A percentile compares a stretch with the other conserved stretches of the same genome.
These are phyloP conservation scores for Spea hammondii DNA, from an alignment of 2,797 vertebrate genomes.

Conservation along the genomic window DNA sequence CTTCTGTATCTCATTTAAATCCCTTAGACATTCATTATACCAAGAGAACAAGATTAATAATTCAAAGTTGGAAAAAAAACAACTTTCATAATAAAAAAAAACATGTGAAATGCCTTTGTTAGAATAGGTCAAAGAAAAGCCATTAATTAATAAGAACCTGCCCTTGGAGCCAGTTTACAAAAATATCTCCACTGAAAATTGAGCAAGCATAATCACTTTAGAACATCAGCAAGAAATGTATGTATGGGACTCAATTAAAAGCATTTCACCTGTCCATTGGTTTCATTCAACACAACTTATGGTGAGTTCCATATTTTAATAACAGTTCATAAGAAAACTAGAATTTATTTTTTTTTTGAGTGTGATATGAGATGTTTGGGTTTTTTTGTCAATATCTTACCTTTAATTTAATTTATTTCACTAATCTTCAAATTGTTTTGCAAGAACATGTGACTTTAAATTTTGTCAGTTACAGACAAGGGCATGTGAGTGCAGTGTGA, in stretches of 20 bases:
- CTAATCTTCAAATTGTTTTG: no score
- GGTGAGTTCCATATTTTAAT: no score
- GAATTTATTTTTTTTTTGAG: no score
- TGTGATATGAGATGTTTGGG: no score
- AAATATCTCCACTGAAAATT: slow-evolving; percentile 25
- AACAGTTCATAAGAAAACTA: no score
- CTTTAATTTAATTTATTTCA: no score
- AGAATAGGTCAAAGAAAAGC: slow-evolving; percentile 33
- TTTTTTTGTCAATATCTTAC: no score
- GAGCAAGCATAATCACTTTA: neutral
- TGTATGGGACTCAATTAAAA: neutral
- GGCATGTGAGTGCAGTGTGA: no score
- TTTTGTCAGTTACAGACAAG: no score
- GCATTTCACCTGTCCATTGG: neutral
- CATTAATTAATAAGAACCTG: slow-evolving; percentile 38
- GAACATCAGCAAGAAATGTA: no score
- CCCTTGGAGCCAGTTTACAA: slow-evolving; percentile 35
- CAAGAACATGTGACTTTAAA: no score
- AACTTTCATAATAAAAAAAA: slow-evolving; percentile 16
- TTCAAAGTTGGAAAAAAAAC: slow-evolving; percentile 20
- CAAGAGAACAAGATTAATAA: slow-evolving; percentile 46
- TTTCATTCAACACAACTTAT: neutral
- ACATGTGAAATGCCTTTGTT: slow-evolving; percentile 39
- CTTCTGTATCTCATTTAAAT: slow-evolving; percentile 48
- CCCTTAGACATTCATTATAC: slow-evolving; percentile 51